These are phyloP conservation scores for Promerops cafer DNA, from an alignment of 2,113 vertebrate genomes.

Conservation along the genomic window DNA sequence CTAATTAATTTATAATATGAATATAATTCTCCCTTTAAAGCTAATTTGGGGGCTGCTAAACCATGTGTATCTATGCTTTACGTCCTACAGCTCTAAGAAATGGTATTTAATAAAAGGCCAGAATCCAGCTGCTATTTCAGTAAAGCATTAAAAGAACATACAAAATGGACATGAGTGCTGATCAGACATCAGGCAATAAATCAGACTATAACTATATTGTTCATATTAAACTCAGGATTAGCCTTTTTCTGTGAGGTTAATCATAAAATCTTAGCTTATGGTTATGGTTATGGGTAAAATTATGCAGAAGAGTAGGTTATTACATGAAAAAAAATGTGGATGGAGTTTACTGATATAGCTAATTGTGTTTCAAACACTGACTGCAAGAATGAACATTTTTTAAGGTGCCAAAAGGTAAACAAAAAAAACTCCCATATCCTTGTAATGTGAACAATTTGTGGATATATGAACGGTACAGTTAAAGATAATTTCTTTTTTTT, in stretches of 20 bases:
- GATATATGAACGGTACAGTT: neutral
- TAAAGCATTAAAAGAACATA: neutral
- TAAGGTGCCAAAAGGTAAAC: neutral
- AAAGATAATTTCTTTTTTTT: neutral
- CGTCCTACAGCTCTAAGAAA: neutral
- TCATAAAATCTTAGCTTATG: neutral
- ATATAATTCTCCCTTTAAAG: neutral
- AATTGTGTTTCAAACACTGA: neutral
- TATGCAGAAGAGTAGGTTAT: neutral
- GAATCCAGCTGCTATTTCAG: neutral
- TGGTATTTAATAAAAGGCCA: neutral
- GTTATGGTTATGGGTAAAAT: neutral
- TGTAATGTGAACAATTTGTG: accelerated
- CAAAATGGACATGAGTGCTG: neutral
- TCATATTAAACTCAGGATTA: neutral
- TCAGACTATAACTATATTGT: neutral
- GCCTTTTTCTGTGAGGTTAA: neutral
- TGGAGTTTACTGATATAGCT: neutral
- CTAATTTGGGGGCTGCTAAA: neutral
- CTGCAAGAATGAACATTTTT: neutral
- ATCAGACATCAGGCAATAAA: neutral
- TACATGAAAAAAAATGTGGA: neutral
- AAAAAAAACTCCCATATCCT: neutral
- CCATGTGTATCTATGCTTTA: accelerated
- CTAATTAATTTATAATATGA: neutral